A percentile compares a stretch with the other conserved stretches of the same genome.
These are phyloP conservation scores for Hyalella azteca DNA, from an alignment of 2,888 invertebrate species.

Conservation along the genomic window DNA sequence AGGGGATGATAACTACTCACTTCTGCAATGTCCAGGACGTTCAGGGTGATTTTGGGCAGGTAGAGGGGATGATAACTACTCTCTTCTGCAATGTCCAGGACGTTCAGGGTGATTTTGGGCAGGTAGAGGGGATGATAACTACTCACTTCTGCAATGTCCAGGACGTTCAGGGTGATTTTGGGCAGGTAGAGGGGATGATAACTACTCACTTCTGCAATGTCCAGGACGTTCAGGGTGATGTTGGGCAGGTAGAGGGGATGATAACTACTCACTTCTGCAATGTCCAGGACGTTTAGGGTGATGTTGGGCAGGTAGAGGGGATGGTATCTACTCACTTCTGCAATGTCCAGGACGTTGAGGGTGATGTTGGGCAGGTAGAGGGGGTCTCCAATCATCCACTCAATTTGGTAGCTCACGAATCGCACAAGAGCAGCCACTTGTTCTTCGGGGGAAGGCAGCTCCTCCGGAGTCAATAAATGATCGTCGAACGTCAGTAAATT, in stretches of 20 bases:
- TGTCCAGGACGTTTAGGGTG: conserved; percentile 1
- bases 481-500: background rate
- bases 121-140: too few relatives aligned
- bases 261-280: background rate
- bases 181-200: conserved; percentile 17
- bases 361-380: background rate
- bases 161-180: background rate
- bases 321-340: background rate
- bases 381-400: conserved; percentile 22
- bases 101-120: too few relatives aligned
- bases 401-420: conserved; percentile 21
- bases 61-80: too few relatives aligned
- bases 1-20: too few relatives aligned
- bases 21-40: conserved; percentile 4
- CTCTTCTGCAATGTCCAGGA: too few relatives aligned
- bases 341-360: conserved; percentile 12
- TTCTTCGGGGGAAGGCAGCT: background rate
- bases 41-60: background rate
- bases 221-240: background rate
- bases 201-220: conserved; percentile 1
- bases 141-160: conserved; percentile 8
- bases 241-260: conserved; percentile 10
- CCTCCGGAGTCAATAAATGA: background rate
- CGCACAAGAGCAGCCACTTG: background rate
- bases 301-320: conserved; percentile 7